phyloP scores from a whole-genome alignment of 2,113 vertebrate genomes.

The Haplochromis burtoni region DNA sequence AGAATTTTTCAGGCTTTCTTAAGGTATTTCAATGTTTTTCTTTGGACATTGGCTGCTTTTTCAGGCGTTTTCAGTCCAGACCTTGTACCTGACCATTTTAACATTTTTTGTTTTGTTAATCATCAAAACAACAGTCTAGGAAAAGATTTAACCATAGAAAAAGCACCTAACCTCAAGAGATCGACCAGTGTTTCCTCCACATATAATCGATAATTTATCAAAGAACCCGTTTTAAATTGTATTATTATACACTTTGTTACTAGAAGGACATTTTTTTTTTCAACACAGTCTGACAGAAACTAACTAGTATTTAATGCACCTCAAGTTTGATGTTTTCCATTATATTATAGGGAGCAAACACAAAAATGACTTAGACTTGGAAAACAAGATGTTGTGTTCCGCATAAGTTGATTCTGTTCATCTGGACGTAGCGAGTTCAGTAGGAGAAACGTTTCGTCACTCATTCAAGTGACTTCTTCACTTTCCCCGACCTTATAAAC shows the following conservation, averaged over 20 bases:
- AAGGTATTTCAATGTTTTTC: neutral
- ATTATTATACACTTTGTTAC: neutral
- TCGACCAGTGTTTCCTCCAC: neutral
- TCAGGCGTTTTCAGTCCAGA: neutral
- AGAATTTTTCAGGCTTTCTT: neutral
- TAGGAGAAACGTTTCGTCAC: neutral
- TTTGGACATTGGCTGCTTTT: neutral
- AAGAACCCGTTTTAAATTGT: neutral
- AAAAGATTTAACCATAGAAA: neutral
- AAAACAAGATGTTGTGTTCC: neutral
- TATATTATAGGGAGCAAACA: neutral
- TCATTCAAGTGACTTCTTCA: neutral
- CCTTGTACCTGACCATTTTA: neutral
- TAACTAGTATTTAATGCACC: neutral
- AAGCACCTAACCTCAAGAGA: neutral
- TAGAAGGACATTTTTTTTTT: neutral
- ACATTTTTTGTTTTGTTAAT: neutral
- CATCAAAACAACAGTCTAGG: neutral
- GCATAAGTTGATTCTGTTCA: neutral
- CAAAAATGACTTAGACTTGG: neutral
- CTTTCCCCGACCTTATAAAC: neutral
- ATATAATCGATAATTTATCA: neutral
- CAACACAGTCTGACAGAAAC: neutral
- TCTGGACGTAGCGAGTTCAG: neutral
- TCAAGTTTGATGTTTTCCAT: neutral